phyloP scores from a whole-genome alignment of 2,888 invertebrate genomes.

The Hypomecis atomaria region DNA sequence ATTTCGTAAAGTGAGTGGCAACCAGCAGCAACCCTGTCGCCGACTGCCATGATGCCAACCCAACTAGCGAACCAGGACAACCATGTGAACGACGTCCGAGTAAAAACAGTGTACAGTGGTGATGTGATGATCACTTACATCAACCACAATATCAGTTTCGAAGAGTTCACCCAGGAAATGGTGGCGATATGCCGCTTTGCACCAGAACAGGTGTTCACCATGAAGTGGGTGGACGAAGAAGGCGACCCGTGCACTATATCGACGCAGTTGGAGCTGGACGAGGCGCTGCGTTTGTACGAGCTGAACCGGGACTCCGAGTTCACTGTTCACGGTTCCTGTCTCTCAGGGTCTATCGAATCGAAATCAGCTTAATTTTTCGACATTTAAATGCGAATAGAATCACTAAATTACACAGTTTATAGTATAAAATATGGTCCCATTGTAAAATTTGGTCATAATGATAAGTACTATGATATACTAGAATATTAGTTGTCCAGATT shows the following conservation, averaged over 20 bases:
- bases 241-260: constrained; percentile 99
- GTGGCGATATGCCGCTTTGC: constrained; percentile 96
- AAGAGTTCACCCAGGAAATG: constrained; percentile 95
- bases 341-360: no score
- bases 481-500: no score
- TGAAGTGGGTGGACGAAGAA: constrained; percentile 99
- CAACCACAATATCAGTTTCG: constrained; percentile 93
- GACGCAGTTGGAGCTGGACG: constrained; percentile 97
- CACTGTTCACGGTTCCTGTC: constrained; percentile 98
- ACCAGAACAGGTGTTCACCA: constrained; percentile 95
- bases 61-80: constrained; percentile 86
- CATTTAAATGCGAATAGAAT: no score
- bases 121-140: constrained; percentile 97
- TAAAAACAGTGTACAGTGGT: constrained; percentile 96
- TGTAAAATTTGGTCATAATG: no score
- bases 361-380: no score
- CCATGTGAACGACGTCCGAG: constrained; percentile 93
- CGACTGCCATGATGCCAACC: constrained; percentile 85
- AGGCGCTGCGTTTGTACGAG: constrained; percentile 97
- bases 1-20: constrained; percentile 44
- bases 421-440: no score
- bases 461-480: no score
- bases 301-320: constrained; percentile 98
- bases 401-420: no score
- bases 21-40: constrained; percentile 22